phyloP scores from a whole-genome alignment of 53 echinoderm and acorn worm species.

The Astropecten irregularis region DNA sequence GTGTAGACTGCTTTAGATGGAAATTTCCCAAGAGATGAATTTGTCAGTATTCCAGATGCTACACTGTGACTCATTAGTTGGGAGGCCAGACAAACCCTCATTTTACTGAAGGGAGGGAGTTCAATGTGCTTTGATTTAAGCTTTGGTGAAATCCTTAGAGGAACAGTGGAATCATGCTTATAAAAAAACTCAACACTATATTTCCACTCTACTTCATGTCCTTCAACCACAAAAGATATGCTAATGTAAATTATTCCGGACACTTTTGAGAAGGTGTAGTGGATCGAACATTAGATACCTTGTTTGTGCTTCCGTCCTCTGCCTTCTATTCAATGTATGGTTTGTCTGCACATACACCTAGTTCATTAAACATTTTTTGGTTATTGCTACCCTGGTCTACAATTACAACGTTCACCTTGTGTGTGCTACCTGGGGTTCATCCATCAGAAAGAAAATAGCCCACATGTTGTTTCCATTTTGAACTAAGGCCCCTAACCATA shows the following conservation, averaged over 20 bases:
- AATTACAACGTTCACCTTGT: conserved; percentile 20
- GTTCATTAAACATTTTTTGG: conserved; percentile 1
- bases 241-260: conserved; percentile 5
- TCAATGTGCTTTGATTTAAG: conserved; percentile 34
- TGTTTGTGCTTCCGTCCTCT: not conserved
- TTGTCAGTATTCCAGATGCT: conserved; percentile 23
- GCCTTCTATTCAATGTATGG: conserved; percentile 2
- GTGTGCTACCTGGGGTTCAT: conserved; percentile 1
- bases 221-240: conserved; percentile 6
- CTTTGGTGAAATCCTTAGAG: conserved; percentile 16
- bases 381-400: conserved; percentile 36
- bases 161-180: conserved; percentile 4
- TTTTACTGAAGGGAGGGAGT: conserved; percentile 17
- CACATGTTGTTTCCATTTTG: conserved; percentile 52
- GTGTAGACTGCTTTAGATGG: too few species aligned
- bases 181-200: too few species aligned
- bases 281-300: conserved; percentile 43
- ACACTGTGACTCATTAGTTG: conserved; percentile 59
- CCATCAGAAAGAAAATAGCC: conserved; percentile 28
- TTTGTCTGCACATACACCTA: conserved; percentile 21
- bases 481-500: conserved; percentile 34
- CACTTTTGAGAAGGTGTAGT: conserved; percentile 47
- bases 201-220: too few species aligned
- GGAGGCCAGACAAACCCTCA: conserved; percentile 35
- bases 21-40: too few species aligned